Evolutionary conservation across 2,888 invertebrate species (phyloP).

Genomic region (Meteorus colon): DNA sequence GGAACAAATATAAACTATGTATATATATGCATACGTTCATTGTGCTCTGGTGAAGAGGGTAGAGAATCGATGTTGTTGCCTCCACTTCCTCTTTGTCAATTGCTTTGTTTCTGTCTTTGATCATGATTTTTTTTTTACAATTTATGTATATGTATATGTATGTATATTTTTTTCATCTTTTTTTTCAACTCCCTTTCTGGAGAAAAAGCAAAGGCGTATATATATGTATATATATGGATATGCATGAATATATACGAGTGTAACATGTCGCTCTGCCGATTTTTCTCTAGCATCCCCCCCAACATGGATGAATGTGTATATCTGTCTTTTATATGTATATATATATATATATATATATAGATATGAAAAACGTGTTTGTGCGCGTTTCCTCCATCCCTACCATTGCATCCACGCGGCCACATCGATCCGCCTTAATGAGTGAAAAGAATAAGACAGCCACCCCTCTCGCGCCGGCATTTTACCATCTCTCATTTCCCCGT

Average conservation of each 20-base stretch:
- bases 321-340: neutral
- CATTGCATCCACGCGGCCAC: constrained; percentile 65
- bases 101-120: constrained; percentile 41
- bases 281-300: constrained; percentile 25
- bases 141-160: too few relatives aligned
- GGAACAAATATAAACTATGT: neutral
- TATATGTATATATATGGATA: constrained; percentile 19
- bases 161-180: constrained; percentile 32
- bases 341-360: neutral
- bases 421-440: constrained; percentile 74
- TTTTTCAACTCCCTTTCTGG: neutral
- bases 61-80: constrained; percentile 4
- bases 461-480: constrained; percentile 54
- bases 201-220: constrained; percentile 1
- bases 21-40: neutral
- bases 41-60: neutral
- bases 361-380: neutral
- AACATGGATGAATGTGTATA: neutral
- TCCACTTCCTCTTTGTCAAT: constrained; percentile 16
- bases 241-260: constrained; percentile 34
- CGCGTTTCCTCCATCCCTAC: constrained; percentile 51
- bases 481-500: constrained; percentile 45
- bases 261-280: constrained; percentile 37
- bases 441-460: constrained; percentile 73
- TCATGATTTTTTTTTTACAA: constrained; percentile 35